A percentile compares a stretch with the other conserved stretches of the same genome.
These are phyloP conservation scores for Scolopax bukidnonensis DNA, from an alignment of 2,797 vertebrate genomes.

Conservation along the genomic window DNA sequence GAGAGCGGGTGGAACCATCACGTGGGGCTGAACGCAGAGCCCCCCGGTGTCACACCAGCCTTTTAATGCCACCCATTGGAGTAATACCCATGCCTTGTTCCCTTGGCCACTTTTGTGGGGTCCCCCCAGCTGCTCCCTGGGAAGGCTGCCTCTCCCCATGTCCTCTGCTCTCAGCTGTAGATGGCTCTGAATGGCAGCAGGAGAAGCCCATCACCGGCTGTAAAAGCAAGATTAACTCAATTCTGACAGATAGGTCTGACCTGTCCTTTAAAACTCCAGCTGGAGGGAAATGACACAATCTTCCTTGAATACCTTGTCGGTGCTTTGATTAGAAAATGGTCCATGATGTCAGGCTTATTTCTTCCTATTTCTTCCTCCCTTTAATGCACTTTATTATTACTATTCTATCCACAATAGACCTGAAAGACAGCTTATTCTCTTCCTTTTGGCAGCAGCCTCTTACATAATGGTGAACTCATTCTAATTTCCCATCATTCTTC, in stretches of 20 bases:
- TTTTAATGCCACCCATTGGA: accelerated
- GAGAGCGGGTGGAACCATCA: background rate
- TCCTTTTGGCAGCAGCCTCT: background rate
- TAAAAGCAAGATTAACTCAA: background rate
- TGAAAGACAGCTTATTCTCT: background rate
- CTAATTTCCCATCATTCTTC: background rate
- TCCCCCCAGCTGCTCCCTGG: background rate
- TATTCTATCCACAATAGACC: background rate
- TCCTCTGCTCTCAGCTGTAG: background rate
- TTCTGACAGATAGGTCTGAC: background rate
- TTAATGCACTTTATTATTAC: background rate
- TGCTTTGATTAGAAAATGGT: background rate
- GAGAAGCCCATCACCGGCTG: background rate
- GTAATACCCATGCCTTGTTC: accelerated
- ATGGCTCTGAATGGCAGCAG: background rate
- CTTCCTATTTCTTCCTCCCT: background rate
- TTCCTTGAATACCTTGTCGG: background rate
- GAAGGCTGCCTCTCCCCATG: background rate
- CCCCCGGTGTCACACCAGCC: accelerated
- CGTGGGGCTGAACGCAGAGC: accelerated
- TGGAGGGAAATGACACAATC: background rate
- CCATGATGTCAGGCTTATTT: background rate
- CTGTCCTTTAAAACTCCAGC: background rate
- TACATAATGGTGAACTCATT: background rate
- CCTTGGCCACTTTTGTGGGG: background rate